phyloP scores from a whole-genome alignment of 2,888 invertebrate genomes.

The Caenorhabditis sp. region DNA sequence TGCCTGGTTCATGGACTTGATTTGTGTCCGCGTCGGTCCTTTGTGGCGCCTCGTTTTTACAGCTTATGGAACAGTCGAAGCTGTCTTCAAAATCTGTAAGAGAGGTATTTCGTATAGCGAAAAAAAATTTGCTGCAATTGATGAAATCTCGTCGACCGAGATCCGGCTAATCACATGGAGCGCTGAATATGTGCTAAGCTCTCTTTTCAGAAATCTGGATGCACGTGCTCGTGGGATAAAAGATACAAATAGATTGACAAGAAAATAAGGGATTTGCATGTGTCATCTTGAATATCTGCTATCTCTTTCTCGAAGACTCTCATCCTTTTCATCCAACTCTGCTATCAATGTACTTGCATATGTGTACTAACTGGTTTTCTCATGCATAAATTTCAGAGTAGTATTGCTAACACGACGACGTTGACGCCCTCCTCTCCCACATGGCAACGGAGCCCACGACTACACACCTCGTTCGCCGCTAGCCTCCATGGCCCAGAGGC shows the following conservation, averaged over 20 bases:
- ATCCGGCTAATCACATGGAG: constrained; percentile 23
- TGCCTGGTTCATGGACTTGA: constrained; percentile 79
- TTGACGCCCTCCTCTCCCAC: neutral
- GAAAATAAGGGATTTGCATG: constrained; percentile 22
- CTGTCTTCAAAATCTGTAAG: constrained; percentile 33
- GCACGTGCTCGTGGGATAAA: constrained; percentile 14
- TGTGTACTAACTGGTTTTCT: too few species aligned
- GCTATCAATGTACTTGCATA: constrained; percentile 38
- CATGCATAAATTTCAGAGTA: constrained; percentile 19
- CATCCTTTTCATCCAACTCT: too few species aligned
- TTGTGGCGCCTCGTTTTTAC: neutral
- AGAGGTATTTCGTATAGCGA: neutral
- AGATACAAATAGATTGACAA: constrained; percentile 29
- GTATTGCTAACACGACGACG: too few species aligned
- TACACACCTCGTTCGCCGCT: too few species aligned
- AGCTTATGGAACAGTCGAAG: constrained; percentile 18
- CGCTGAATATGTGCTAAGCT: neutral
- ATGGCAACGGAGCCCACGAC: neutral
- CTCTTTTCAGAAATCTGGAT: constrained; percentile 24
- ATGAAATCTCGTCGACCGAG: constrained; percentile 7
- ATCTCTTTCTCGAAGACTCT: neutral
- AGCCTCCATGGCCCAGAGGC: too few species aligned
- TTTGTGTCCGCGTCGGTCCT: neutral
- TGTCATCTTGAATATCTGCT: constrained; percentile 16
- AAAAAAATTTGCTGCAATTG: neutral